Base-by-base conservation (phyloP, 92 coral and sea anemone species). In the Phenganax marumi region DNA sequence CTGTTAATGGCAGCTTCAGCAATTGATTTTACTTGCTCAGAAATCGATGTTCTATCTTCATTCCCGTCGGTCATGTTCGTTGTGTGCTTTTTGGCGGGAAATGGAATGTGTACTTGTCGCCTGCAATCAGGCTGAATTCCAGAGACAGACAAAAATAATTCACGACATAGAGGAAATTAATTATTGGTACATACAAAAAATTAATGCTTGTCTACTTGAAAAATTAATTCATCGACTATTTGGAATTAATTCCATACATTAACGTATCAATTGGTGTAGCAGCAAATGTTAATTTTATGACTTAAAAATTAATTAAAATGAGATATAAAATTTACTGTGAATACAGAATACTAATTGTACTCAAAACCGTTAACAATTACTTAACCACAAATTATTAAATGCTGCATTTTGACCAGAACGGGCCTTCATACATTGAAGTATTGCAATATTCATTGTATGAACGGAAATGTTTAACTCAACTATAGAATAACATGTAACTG, bases 1-100 rank as follows among this genome's bases (percentile, higher is more conserved):
- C 70, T 77, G 6, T 13, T 24, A 16, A 85, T 89, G 1, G 91
- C 89, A 81, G 57, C 81, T 72, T 85, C 86, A 12, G 87, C 91
- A 76, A 85, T 89, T 19, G 78, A 68, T 53, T 23, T 55, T 26
- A 81, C 85, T 81, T 81, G 85, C 19, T 39, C 68, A 16, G 78
- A 69, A 70, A 69, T 64, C 1, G 23, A 58, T 2, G 65, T 16
- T 33, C 4, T 33, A 58, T 58, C 23, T 58, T 14, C 16, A 58
- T 14, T 14, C 21, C 9, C 0, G 1, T 58, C 65, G 22, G 65
- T 21, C 13, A 18, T 58, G 65, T 58, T 58, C 26, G 14, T 64
- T 33, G 43, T 33, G 43, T 33, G 43, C 43, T 19, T 64, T 25
- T 64, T 25, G 8, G 70, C 70, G 47, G 70, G 47, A 25, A 64